Evolutionary conservation across 2,888 invertebrate species (phyloP).

Genomic region (Seira ritae): DNA sequence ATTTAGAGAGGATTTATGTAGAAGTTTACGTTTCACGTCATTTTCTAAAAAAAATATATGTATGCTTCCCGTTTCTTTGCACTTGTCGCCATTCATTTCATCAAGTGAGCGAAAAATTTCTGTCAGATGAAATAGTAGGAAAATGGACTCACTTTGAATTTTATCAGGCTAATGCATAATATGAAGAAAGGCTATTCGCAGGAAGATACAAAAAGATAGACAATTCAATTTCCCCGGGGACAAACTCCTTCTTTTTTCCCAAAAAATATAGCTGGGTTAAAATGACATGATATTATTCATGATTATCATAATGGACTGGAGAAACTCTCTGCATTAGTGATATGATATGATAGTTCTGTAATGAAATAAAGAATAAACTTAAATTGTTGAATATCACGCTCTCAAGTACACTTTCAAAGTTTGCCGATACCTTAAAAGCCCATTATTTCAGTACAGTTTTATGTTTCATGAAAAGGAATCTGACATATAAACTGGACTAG

Average conservation of each 20-base stretch:
- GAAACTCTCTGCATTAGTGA: not conserved
- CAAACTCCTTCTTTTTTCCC: not conserved
- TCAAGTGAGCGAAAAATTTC: not conserved
- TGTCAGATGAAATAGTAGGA: not conserved
- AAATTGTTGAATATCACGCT: not conserved
- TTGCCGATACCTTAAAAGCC: not conserved
- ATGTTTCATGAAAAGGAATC: not conserved
- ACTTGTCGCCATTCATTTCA: not conserved
- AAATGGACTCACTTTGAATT: too few relatives aligned
- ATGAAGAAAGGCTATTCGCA: too few relatives aligned
- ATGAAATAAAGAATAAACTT: not conserved
- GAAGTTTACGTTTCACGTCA: not conserved
- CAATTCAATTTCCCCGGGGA: not conserved
- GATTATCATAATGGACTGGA: not conserved
- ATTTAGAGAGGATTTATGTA: not conserved
- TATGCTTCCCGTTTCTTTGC: not conserved
- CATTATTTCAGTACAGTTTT: not conserved
- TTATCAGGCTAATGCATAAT: too few relatives aligned
- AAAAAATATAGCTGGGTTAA: not conserved
- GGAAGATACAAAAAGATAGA: not conserved
- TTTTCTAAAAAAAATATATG: not conserved
- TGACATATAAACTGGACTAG: not conserved
- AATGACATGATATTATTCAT: constrained; percentile 11
- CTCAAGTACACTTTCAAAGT: not conserved
- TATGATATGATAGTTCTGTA: too few relatives aligned